These are phyloP conservation scores for Nixonia krombeini DNA, from an alignment of 1,140 invertebrate species.

Conservation along the genomic window DNA sequence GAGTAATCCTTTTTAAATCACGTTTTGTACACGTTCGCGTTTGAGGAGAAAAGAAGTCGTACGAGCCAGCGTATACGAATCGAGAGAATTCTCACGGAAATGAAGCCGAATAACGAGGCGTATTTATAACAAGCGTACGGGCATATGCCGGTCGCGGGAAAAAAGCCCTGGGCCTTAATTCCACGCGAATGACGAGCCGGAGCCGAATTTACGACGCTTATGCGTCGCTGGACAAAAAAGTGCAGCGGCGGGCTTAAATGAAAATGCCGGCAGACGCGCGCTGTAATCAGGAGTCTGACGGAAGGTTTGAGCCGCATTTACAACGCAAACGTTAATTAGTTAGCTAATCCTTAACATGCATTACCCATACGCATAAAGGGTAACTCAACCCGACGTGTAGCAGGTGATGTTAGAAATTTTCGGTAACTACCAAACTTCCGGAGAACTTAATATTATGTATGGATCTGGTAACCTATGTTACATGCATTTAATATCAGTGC, in stretches of 20 bases:
- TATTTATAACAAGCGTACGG: too few relatives aligned
- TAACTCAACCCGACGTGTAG: conserved; percentile 43
- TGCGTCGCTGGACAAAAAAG: too few relatives aligned
- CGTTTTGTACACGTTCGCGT: conserved; percentile 19
- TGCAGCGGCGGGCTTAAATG: too few relatives aligned
- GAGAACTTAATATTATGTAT: conserved; percentile 33
- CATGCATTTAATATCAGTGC: background rate
- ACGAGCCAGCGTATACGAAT: too few relatives aligned
- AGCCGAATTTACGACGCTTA: too few relatives aligned
- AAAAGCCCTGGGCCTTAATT: too few relatives aligned
- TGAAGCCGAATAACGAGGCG: too few relatives aligned
- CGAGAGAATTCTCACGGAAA: too few relatives aligned
- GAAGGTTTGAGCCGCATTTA: conserved; percentile 37
- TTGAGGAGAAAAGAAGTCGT: too few relatives aligned
- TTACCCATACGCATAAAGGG: conserved; percentile 43
- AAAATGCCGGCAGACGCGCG: conserved; percentile 16
- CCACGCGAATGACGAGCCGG: too few relatives aligned
- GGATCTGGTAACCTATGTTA: background rate
- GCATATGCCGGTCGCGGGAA: too few relatives aligned
- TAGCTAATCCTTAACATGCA: conserved; percentile 47
- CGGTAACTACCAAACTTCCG: conserved; percentile 40
- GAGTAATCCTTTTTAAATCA: conserved; percentile 44
- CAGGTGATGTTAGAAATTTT: conserved; percentile 44
- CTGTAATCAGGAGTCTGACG: conserved; percentile 39
- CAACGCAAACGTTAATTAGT: conserved; percentile 49